A percentile compares a stretch with the other conserved stretches of the same genome.
phyloP scores from a whole-genome alignment of 1,140 invertebrate species.

The Temnothorax curvispinosus region DNA sequence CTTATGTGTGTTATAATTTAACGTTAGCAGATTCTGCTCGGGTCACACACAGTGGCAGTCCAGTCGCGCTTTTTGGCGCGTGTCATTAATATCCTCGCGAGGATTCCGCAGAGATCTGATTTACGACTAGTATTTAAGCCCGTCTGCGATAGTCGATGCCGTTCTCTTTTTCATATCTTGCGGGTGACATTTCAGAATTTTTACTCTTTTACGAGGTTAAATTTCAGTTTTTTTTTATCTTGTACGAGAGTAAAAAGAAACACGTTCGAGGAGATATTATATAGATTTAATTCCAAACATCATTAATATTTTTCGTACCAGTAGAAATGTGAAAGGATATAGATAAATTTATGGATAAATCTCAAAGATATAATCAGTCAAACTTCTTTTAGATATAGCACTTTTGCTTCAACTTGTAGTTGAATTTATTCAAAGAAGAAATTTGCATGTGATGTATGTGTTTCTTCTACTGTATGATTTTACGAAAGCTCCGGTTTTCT shows the following conservation, averaged over 20 bases:
- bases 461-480: slow-evolving; percentile 3
- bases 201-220: not conserved
- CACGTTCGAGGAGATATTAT: not conserved
- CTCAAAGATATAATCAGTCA: not conserved
- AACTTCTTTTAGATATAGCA: slow-evolving; percentile 5
- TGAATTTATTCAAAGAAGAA: not conserved
- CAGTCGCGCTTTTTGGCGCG: slow-evolving; percentile 29
- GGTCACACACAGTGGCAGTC: not conserved
- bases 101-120: slow-evolving; percentile 13
- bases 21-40: slow-evolving; percentile 25
- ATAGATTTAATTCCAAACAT: not conserved
- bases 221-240: not conserved
- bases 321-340: not conserved
- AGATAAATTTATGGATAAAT: not conserved
- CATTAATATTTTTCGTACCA: not conserved
- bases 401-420: not conserved
- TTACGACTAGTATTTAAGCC: slow-evolving; percentile 28
- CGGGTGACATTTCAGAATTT: slow-evolving; percentile 6
- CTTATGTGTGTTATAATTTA: slow-evolving; percentile 42
- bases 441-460: not conserved
- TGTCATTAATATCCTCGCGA: slow-evolving; percentile 39
- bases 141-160: slow-evolving; percentile 9
- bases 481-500: not conserved
- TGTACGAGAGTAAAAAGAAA: not conserved
- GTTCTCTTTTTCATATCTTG: not conserved